Conservation (phyloP, 2,888 invertebrate genomes). For the Dendrolimus pini region DNA sequence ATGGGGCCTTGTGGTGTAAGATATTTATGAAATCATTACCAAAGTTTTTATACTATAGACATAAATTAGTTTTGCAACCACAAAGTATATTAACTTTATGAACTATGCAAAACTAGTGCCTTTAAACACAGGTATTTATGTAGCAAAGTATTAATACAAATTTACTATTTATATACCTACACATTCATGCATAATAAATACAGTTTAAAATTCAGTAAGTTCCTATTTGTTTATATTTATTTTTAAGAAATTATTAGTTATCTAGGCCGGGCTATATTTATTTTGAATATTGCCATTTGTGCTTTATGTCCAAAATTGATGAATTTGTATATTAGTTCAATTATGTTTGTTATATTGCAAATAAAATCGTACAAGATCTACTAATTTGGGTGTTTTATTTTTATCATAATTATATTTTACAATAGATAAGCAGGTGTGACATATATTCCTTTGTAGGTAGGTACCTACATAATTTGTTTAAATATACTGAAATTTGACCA, state of each 20-base stretch:
- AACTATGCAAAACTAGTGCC: not conserved
- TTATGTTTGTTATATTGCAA: slow-evolving; percentile 10
- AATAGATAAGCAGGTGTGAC: too few relatives aligned
- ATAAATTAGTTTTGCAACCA: not conserved
- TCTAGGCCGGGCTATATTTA: not conserved
- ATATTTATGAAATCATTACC: slow-evolving; percentile 9
- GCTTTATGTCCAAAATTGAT: not conserved
- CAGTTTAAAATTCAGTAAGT: slow-evolving; percentile 20
- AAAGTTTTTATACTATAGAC: slow-evolving; percentile 6
- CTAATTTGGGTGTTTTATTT: not conserved
- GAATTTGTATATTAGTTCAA: not conserved
- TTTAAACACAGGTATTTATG: not conserved
- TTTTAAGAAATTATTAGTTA: slow-evolving; percentile 10
- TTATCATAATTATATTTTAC: too few relatives aligned
- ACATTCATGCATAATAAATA: slow-evolving; percentile 11
- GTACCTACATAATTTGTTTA: too few relatives aligned
- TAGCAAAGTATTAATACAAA: slow-evolving; percentile 1
- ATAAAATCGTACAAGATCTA: slow-evolving; percentile 23
- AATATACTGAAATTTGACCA: too few relatives aligned
- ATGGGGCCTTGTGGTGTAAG: slow-evolving; percentile 19
- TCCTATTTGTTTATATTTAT: slow-evolving; percentile 23
- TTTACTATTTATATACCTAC: slow-evolving; percentile 7
- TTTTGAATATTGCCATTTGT: slow-evolving; percentile 6
- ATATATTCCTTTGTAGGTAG: too few relatives aligned
- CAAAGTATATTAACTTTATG: slow-evolving; percentile 2